Evolutionary conservation across 35 echinoderm and acorn worm species (phyloP).

Genomic region (Chiridota heheva): DNA sequence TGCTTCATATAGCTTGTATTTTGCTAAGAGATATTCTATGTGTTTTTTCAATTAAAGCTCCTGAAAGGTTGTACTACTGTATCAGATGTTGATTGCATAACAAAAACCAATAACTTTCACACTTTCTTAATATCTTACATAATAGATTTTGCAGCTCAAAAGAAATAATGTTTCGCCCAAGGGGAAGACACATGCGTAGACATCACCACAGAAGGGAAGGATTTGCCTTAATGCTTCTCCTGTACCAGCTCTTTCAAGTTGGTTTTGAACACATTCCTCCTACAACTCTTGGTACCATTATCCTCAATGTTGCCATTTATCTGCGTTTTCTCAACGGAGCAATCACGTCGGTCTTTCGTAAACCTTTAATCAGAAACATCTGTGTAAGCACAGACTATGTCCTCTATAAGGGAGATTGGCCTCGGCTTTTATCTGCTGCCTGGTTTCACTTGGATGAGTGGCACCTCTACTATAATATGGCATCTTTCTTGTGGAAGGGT

Average conservation of each 20-base stretch:
- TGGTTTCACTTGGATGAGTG: slow-evolving; percentile 96
- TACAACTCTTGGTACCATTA: slow-evolving; percentile 72
- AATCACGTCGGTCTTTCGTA: slow-evolving; percentile 44
- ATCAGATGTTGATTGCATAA: no score
- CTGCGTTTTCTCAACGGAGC: slow-evolving; percentile 59
- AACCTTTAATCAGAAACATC: slow-evolving; percentile 59
- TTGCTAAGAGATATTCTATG: no score
- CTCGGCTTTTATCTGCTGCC: slow-evolving; percentile 72
- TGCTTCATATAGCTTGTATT: no score
- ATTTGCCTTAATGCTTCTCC: slow-evolving; percentile 61
- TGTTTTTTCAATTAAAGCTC: no score
- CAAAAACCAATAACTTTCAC: neutral
- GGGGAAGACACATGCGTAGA: slow-evolving; percentile 45
- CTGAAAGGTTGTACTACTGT: no score
- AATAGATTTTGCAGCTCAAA: neutral
- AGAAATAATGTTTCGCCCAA: slow-evolving; percentile 38
- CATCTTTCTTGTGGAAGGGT: slow-evolving; percentile 94
- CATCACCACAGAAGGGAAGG: slow-evolving; percentile 43
- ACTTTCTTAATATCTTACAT: neutral
- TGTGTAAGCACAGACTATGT: slow-evolving; percentile 76
- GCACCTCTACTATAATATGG: slow-evolving; percentile 97
- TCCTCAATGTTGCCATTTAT: slow-evolving; percentile 70
- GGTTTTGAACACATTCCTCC: slow-evolving; percentile 80
- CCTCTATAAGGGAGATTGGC: slow-evolving; percentile 85
- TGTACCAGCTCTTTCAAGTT: slow-evolving; percentile 65